Conservation (phyloP, 2,113 vertebrate genomes). For the Laticauda laticaudata region DNA sequence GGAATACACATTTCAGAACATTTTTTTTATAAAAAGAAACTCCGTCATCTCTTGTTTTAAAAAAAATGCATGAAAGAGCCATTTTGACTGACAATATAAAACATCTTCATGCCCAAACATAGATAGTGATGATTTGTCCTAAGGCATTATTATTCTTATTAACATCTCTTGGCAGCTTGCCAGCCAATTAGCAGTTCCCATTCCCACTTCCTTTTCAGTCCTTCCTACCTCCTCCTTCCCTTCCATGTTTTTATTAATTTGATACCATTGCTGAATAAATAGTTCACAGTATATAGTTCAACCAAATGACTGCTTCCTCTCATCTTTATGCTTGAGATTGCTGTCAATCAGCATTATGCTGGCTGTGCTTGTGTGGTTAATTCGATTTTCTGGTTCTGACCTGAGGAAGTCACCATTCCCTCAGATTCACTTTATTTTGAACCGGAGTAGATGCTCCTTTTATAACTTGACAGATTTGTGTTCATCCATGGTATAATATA, state of each 20-base stretch:
- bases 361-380: conserved; percentile 7
- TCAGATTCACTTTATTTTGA: not conserved
- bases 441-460: not conserved
- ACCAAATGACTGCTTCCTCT: not conserved
- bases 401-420: not conserved
- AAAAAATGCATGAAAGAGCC: not conserved
- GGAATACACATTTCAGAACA: not conserved
- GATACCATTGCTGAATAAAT: not conserved
- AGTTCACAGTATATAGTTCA: conserved; percentile 19
- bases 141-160: not conserved
- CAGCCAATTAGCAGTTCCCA: not conserved
- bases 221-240: not conserved
- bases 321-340: conserved; percentile 8
- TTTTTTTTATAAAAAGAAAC: not conserved
- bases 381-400: conserved; percentile 2
- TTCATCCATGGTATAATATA: not conserved
- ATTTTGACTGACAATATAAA: not conserved
- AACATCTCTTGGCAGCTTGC: conserved; percentile 18
- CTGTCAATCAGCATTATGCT: not conserved
- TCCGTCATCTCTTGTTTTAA: not conserved
- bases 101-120: conserved; percentile 12
- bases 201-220: not conserved
- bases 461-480: not conserved
- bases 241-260: not conserved
- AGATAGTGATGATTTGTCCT: not conserved